A percentile compares a stretch with the other conserved stretches of the same genome.
Conservation (phyloP, 2,797 vertebrate genomes). For the Chloroceryle inda region DNA sequence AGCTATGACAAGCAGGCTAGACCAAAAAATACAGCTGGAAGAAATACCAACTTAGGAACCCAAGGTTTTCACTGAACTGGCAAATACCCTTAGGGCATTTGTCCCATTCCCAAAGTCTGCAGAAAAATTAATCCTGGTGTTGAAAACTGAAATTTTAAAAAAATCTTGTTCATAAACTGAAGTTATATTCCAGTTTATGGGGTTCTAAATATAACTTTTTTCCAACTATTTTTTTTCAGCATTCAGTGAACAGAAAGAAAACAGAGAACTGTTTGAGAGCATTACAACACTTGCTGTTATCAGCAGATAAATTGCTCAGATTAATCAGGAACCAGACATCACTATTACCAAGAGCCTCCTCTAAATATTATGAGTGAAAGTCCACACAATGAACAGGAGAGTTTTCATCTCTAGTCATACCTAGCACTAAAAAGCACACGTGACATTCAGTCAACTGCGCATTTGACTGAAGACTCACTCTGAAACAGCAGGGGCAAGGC, state of each 20-base stretch:
- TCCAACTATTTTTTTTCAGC: neutral
- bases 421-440: constrained; percentile 9
- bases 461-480: neutral
- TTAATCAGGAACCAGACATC: neutral
- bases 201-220: neutral
- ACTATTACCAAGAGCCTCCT: neutral
- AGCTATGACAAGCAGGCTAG: neutral
- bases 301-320: constrained; percentile 2
- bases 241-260: neutral
- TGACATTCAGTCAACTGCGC: neutral
- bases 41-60: neutral
- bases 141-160: neutral
- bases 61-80: neutral
- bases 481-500: neutral
- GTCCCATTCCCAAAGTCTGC: neutral
- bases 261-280: neutral
- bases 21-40: neutral
- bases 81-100: neutral
- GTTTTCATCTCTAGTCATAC: constrained; percentile 13
- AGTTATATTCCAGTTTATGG: neutral
- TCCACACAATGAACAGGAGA: neutral
- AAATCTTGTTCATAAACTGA: neutral
- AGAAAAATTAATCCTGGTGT: neutral
- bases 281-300: neutral
- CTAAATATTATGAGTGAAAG: neutral